Conservation (phyloP, 2,113 vertebrate species). For the Stercorarius parasiticus region DNA sequence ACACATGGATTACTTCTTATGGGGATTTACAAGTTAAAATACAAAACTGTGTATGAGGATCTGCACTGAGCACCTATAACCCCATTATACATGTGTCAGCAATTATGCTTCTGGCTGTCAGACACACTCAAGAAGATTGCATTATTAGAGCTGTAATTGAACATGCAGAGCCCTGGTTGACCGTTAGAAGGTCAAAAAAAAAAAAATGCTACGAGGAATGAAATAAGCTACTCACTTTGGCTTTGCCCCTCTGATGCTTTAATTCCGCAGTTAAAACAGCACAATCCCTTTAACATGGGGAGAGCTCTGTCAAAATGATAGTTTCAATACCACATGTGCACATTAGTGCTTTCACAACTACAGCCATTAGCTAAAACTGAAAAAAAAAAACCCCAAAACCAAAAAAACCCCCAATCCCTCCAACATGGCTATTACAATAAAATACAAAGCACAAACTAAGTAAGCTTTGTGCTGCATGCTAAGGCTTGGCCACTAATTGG, state of each 20-base stretch:
- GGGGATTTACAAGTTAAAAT: not conserved
- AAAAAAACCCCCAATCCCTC: not conserved
- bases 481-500: not conserved
- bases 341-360: not conserved
- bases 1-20: not conserved
- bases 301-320: not conserved
- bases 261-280: not conserved
- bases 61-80: not conserved
- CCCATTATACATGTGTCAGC: not conserved
- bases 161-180: not conserved
- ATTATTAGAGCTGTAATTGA: not conserved
- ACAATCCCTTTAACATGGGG: not conserved
- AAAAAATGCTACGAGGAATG: not conserved
- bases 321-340: not conserved
- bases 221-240: not conserved
- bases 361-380: not conserved
- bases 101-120: not conserved
- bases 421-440: not conserved
- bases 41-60: not conserved
- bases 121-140: not conserved
- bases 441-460: not conserved
- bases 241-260: not conserved
- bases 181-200: not conserved
- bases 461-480: not conserved
- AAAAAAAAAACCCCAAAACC: not conserved